Base-by-base conservation (phyloP, 2,888 invertebrate genomes). In the Subacronicta megacephala region DNA sequence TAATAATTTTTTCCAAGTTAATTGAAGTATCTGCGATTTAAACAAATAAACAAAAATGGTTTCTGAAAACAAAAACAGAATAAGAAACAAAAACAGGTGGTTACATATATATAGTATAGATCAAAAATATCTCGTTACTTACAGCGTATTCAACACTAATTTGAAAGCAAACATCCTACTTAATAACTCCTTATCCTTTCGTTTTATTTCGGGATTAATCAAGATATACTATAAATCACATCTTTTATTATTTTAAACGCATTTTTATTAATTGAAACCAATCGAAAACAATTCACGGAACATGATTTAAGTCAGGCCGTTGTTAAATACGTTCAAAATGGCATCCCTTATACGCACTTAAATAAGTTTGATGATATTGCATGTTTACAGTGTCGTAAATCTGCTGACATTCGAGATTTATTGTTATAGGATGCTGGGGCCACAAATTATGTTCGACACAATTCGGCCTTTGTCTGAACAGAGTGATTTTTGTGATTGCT, bases 351-450 rank as follows among this genome's bases (percentile, higher is more conserved):
- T 62, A 68, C 63, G 62, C 78, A 76, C 78, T 87, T 82, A 85
- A 87, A 84, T 85, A 75, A 71, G 56, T 85, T 76, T 80, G 77
- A 89, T 86, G 90, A 87, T 89, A 87, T 90, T 86, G 83, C 89
- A 86, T 86, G 87, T 92, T 90, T 90, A 90, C 87, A 77, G 88
- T 81, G 81, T 80, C 85, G 88, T 92, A 92, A 92, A 90, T 90
- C 88, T 83, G 83, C 80, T 84, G 84, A 84, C 85, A 79, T 72
- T 71, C 52, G 65, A 84, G 88, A 91, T 92, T 92, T 92, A 91
- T 91, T 77, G 86, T 82, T 85, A 83, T 86, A 84, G 82, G 83
- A 81, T 75, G 80, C 74, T 75, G 78, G 82, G 74, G 78, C 80
- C 85, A 87, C 88, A 75, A 75, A 75, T 75, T 75, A 71, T 82